phyloP scores from a whole-genome alignment of 2,888 invertebrate species.

The Hypercompe scribonia region DNA sequence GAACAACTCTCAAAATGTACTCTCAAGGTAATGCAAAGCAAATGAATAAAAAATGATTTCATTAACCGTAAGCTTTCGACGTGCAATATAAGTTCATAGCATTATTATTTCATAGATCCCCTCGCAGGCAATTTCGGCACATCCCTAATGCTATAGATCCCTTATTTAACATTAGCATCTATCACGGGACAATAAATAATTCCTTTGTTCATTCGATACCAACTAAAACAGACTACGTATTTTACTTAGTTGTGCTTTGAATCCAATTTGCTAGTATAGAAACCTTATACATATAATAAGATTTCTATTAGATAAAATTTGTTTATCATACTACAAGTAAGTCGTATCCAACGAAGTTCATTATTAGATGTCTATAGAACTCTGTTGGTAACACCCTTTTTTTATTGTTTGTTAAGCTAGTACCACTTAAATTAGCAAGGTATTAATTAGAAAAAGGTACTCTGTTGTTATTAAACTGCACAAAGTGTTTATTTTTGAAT shows the following conservation, averaged over 20 bases:
- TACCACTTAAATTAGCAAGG: too few species aligned
- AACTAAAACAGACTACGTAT: slow-evolving; percentile 34
- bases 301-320: slow-evolving; percentile 16
- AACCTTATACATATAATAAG: slow-evolving; percentile 11
- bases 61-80: not conserved
- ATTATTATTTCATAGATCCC: slow-evolving; percentile 25
- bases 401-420: too few species aligned
- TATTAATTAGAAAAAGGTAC: too few species aligned
- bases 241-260: slow-evolving; percentile 28
- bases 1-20: not conserved
- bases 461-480: too few species aligned
- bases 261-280: slow-evolving; percentile 18
- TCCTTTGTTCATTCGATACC: slow-evolving; percentile 35
- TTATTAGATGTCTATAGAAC: not conserved
- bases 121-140: slow-evolving; percentile 20
- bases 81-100: slow-evolving; percentile 5
- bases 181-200: slow-evolving; percentile 37
- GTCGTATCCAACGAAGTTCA: not conserved
- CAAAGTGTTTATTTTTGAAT: too few species aligned
- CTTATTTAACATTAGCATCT: slow-evolving; percentile 35
- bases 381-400: too few species aligned
- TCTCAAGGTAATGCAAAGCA: slow-evolving; percentile 2
- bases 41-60: slow-evolving; percentile 3
- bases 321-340: slow-evolving; percentile 18
- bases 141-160: slow-evolving; percentile 10